Evolutionary conservation across 2,888 invertebrate species (phyloP).

Genomic region (Drosophila peninsularis): DNA sequence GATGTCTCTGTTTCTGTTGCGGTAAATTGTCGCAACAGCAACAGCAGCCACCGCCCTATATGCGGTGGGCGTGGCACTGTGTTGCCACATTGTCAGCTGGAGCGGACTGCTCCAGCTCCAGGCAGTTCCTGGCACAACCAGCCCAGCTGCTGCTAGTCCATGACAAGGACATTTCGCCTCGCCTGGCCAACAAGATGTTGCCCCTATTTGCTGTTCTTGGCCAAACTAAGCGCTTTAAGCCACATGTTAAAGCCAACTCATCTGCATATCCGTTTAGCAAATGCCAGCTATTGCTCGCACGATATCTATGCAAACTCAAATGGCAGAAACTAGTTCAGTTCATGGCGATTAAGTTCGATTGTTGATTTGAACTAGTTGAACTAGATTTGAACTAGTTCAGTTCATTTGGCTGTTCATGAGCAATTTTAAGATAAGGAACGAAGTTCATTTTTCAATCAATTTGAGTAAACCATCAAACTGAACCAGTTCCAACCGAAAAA

Average conservation of each 20-base stretch:
- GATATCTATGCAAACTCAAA: neutral
- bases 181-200: neutral
- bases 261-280: neutral
- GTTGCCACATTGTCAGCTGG: conserved; percentile 5
- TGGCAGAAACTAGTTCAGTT: neutral
- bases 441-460: neutral
- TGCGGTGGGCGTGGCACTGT: conserved; percentile 1
- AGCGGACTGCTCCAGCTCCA: conserved; percentile 1
- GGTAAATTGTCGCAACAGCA: conserved; percentile 6
- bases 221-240: conserved; percentile 1
- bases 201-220: neutral
- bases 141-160: neutral
- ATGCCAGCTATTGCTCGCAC: neutral
- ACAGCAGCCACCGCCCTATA: neutral
- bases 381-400: neutral
- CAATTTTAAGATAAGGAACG: neutral
- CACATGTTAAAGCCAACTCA: conserved; percentile 1
- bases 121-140: neutral
- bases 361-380: neutral
- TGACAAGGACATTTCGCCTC: neutral
- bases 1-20: conserved; percentile 10
- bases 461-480: too few relatives aligned
- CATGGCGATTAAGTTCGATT: neutral
- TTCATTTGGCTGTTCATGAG: neutral
- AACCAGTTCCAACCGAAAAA: too few relatives aligned